phyloP scores from a whole-genome alignment of 2,113 vertebrate genomes.

The Coreoperca whiteheadi region DNA sequence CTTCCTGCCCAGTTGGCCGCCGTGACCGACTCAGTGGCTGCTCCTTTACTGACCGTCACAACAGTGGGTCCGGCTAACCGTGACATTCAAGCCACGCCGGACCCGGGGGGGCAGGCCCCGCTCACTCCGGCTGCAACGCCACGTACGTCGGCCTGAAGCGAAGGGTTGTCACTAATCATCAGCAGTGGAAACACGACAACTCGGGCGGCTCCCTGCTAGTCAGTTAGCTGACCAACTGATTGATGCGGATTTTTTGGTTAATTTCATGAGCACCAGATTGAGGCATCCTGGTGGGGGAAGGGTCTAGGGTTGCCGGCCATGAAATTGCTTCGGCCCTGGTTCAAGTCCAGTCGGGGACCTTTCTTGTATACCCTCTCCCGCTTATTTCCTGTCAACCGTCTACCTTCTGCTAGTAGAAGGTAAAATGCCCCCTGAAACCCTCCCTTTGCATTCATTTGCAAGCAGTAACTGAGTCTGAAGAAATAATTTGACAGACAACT shows the following conservation, averaged over 20 bases:
- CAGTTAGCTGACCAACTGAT: neutral
- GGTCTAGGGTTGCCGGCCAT: neutral
- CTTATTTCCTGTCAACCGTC: neutral
- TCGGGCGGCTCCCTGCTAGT: neutral
- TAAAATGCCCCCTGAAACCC: neutral
- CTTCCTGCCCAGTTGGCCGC: neutral
- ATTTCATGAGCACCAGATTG: neutral
- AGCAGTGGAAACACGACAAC: neutral
- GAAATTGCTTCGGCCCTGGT: neutral
- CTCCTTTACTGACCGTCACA: slow-evolving; percentile 20
- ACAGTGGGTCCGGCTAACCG: slow-evolving; percentile 6
- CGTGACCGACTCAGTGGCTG: slow-evolving; percentile 22
- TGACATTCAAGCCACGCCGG: slow-evolving; percentile 24
- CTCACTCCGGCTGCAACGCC: neutral
- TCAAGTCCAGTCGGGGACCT: neutral
- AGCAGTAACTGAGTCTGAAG: neutral
- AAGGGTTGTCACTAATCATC: neutral
- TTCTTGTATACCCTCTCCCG: neutral
- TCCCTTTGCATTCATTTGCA: neutral
- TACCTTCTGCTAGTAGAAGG: neutral
- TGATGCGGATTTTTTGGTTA: neutral
- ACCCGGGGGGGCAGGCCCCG: neutral
- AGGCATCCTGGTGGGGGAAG: neutral
- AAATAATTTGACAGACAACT: neutral
- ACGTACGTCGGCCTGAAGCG: neutral